phyloP scores from a whole-genome alignment of 2,113 vertebrate species.

The Chaenocephalus aceratus region DNA sequence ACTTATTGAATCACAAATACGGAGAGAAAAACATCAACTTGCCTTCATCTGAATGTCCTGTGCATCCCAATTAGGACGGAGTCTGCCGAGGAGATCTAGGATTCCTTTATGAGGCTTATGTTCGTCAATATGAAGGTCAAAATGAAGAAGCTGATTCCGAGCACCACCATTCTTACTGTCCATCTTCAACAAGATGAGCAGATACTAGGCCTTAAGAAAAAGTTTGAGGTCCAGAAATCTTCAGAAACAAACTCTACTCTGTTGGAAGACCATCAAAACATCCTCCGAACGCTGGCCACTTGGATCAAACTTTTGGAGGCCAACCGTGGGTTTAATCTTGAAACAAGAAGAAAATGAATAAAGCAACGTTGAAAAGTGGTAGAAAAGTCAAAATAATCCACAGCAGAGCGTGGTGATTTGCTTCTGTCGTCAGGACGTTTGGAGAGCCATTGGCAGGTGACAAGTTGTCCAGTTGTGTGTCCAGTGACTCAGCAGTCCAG shows the following conservation, averaged over 20 bases:
- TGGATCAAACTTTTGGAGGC: neutral
- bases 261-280: neutral
- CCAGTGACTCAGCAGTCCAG: constrained; percentile 50
- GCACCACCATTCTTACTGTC: constrained; percentile 3
- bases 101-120: constrained; percentile 66
- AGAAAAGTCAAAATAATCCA: neutral
- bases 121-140: constrained; percentile 76
- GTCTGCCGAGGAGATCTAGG: constrained; percentile 71
- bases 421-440: neutral
- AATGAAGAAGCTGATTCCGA: constrained; percentile 57
- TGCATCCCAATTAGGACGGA: constrained; percentile 81
- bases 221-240: neutral
- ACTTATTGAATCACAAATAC: neutral
- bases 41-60: constrained; percentile 82
- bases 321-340: neutral
- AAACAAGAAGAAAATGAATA: neutral
- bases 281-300: neutral
- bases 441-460: neutral
- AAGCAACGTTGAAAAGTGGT: neutral
- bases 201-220: neutral
- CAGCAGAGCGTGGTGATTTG: neutral
- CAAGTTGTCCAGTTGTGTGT: constrained; percentile 31
- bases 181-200: constrained; percentile 43
- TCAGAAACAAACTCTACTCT: neutral
- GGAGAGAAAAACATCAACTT: constrained; percentile 40